These are phyloP conservation scores for Musca vetustissima DNA, from an alignment of 1,140 invertebrate species.

Conservation along the genomic window DNA sequence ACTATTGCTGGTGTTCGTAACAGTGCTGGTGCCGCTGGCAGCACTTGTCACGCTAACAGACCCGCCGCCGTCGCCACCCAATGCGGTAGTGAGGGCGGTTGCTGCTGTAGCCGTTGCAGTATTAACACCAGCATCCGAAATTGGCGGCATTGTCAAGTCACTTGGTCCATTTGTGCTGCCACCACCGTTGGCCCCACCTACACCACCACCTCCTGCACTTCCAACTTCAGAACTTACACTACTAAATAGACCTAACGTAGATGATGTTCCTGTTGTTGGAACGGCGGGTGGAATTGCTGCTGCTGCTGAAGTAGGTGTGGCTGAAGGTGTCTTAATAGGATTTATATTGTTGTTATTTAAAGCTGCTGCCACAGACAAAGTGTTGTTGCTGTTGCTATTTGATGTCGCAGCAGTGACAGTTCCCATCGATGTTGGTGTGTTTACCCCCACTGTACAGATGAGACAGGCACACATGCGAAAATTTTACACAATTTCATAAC, in stretches of 20 bases:
- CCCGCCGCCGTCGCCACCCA: not conserved
- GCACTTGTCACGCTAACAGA: conserved; percentile 8
- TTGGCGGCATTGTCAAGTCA: conserved; percentile 33
- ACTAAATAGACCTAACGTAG: conserved; percentile 14
- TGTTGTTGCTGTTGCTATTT: conserved; percentile 19
- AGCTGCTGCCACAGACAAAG: not conserved
- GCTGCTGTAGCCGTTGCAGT: conserved; percentile 28
- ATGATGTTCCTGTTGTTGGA: conserved; percentile 41
- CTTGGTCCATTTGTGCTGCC: conserved; percentile 44
- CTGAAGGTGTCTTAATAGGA: conserved; percentile 15
- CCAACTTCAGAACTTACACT: conserved; percentile 25
- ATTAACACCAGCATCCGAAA: conserved; percentile 30
- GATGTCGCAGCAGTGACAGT: not conserved
- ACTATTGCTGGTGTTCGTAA: conserved; percentile 29
- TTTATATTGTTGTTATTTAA: conserved; percentile 25
- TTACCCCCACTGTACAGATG: not conserved
- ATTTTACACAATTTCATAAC: not conserved
- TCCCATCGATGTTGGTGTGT: not conserved
- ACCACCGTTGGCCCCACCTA: conserved; percentile 16
- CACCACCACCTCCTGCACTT: conserved; percentile 23
- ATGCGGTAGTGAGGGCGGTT: conserved; percentile 13
- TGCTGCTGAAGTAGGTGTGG: conserved; percentile 35
- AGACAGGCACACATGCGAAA: not conserved
- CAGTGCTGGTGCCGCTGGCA: conserved; percentile 25
- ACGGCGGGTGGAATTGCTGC: conserved; percentile 33